phyloP scores from a whole-genome alignment of 2,113 vertebrate genomes.

The Cygnus buccinator region DNA sequence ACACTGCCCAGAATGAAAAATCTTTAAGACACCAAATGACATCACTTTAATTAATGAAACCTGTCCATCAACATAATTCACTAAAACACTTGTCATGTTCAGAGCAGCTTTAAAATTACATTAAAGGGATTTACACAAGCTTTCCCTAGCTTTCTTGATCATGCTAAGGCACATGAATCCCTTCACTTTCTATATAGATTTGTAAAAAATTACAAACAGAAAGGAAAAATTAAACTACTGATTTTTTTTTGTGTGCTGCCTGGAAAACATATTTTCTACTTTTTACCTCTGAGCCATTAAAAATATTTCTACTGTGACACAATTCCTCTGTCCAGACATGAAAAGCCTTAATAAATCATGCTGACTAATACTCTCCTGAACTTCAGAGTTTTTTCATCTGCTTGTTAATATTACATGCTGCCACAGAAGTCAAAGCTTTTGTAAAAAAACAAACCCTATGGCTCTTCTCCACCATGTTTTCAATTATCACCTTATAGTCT shows the following conservation, averaged over 20 bases:
- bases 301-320: neutral
- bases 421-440: neutral
- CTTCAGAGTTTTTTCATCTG: neutral
- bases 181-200: constrained; percentile 13
- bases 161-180: neutral
- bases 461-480: neutral
- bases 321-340: neutral
- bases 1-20: constrained; percentile 32
- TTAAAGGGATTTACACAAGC: constrained; percentile 6
- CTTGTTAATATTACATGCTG: neutral
- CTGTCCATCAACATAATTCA: constrained; percentile 58
- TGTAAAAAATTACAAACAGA: neutral
- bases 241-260: neutral
- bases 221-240: neutral
- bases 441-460: neutral
- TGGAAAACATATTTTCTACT: neutral
- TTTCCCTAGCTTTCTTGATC: neutral
- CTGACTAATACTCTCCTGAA: neutral
- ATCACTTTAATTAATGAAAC: constrained; percentile 59
- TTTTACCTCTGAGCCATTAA: neutral
- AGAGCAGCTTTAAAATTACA: constrained; percentile 59
- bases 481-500: neutral
- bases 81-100: constrained; percentile 48
- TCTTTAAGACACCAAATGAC: constrained; percentile 44
- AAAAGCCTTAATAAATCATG: neutral